Evolutionary conservation across 2,797 vertebrate genomes (phyloP).

Genomic region (Tokudaia tokunoshimensis): DNA sequence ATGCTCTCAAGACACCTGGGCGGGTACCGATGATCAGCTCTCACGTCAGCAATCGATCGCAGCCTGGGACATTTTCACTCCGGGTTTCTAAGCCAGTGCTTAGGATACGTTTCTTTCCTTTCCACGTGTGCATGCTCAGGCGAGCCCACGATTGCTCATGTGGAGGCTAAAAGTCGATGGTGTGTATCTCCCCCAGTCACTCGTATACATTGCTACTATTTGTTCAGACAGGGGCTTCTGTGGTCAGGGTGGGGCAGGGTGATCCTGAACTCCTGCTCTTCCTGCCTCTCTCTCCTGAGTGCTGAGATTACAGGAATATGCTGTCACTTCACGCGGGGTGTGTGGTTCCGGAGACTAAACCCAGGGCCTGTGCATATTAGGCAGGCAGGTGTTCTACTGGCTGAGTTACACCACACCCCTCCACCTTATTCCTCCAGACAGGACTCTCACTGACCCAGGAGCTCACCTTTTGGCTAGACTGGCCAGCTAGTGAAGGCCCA

Average conservation of each 20-base stretch:
- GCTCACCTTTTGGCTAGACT: neutral
- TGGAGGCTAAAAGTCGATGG: neutral
- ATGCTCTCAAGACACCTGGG: constrained; percentile 10
- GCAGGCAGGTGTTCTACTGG: neutral
- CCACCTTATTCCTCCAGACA: neutral
- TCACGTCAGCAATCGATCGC: neutral
- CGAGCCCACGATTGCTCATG: fast-evolving
- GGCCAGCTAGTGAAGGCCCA: neutral
- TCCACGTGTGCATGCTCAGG: neutral
- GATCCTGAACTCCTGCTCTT: neutral
- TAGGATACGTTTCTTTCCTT: no score
- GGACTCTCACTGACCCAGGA: neutral
- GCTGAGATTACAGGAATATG: neutral
- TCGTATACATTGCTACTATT: neutral
- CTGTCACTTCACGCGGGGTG: no score
- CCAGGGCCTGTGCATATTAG: neutral
- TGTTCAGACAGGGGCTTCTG: neutral
- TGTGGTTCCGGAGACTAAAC: neutral
- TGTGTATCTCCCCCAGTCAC: neutral
- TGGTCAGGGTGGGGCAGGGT: neutral
- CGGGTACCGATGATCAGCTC: neutral
- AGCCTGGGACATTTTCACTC: neutral
- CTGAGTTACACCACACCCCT: neutral
- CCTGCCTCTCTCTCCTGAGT: neutral
- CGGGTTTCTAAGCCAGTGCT: neutral